A percentile compares a stretch with the other conserved stretches of the same genome.
phyloP scores from a whole-genome alignment of 2,113 vertebrate genomes.

The Chitala chitala region DNA sequence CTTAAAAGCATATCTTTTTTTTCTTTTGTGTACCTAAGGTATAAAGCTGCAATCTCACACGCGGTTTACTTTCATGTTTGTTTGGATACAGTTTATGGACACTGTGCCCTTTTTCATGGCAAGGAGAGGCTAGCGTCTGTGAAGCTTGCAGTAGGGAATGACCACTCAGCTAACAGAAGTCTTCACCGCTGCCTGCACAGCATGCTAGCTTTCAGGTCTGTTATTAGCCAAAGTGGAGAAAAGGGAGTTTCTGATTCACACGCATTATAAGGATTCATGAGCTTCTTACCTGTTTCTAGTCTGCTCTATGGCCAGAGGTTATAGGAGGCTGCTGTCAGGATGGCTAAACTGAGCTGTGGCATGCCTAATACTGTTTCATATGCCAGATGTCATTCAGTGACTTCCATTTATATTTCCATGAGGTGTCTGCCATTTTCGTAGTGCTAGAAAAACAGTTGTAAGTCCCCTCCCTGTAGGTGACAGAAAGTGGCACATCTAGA shows the following conservation, averaged over 20 bases:
- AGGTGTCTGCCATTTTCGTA: not conserved
- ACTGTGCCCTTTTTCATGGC: not conserved
- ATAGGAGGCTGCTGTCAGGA: not conserved
- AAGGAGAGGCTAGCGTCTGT: not conserved
- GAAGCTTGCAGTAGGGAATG: slow-evolving; percentile 3
- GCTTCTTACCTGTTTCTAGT: not conserved
- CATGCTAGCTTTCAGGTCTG: not conserved
- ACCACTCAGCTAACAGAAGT: not conserved
- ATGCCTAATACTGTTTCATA: not conserved
- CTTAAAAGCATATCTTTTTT: not conserved
- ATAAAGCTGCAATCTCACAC: not conserved
- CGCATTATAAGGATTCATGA: not conserved
- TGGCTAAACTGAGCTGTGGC: not conserved
- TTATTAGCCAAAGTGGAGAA: not conserved
- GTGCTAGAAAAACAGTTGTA: not conserved
- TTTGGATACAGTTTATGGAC: not conserved
- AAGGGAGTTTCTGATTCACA: not conserved
- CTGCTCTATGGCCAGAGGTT: not conserved
- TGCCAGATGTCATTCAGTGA: not conserved
- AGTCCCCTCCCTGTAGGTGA: not conserved
- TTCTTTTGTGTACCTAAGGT: no score
- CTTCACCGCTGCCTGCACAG: not conserved
- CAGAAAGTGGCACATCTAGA: not conserved
- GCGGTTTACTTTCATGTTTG: not conserved
- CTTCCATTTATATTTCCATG: not conserved